Evolutionary conservation across 2,888 invertebrate genomes (phyloP), one percentile per base, ranked within the genome.

Genomic region (Lysandra coridon): DNA sequence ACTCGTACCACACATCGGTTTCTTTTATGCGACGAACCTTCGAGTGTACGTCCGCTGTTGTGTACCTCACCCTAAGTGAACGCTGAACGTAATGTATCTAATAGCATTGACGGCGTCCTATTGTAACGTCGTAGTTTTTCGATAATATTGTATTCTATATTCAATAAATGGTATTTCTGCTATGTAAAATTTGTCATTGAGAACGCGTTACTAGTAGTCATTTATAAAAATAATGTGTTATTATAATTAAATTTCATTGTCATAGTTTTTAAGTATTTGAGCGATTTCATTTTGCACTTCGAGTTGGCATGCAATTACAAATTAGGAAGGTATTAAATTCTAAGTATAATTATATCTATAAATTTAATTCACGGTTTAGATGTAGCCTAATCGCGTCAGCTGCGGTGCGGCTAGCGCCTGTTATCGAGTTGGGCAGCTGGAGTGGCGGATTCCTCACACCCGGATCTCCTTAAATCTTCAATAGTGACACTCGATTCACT

Each of bases 121-220:
- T 88, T 91, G 88, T 92, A 91, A 91, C 88, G 88, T 91, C 90
- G 92, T 93, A 92, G 93, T 90, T 93, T 93, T 93, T 93, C 92
- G 90, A 93, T 93, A 91, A 92, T 92, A 93, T 91, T 92, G 91
- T 93, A 94, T 92, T 93, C 93, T 93, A 92, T 93, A 93, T 92
- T 93, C 93, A 91, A 93, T 93, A 91, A 92, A 93, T 90, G 88
- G 92, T 93, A 93, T 92, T 93, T 93, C 92, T 93, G 92, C 93
- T 89, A 90, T 91, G 92, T 92, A 92, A 89, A 93, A 91, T 90
- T 92, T 91, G 90, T 93, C 92, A 92, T 92, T 92, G 91, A 89
- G 85, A 92, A 92, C 91, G 91, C 91, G 90, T 91, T 91, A 90
- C 90, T 91, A 89, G 92, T 93, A 92, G 92, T 91, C 91, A 92